A percentile compares a stretch with the other conserved stretches of the same genome.
phyloP scores from a whole-genome alignment of 2,888 invertebrate genomes.

The Cosmopolites sordidus region DNA sequence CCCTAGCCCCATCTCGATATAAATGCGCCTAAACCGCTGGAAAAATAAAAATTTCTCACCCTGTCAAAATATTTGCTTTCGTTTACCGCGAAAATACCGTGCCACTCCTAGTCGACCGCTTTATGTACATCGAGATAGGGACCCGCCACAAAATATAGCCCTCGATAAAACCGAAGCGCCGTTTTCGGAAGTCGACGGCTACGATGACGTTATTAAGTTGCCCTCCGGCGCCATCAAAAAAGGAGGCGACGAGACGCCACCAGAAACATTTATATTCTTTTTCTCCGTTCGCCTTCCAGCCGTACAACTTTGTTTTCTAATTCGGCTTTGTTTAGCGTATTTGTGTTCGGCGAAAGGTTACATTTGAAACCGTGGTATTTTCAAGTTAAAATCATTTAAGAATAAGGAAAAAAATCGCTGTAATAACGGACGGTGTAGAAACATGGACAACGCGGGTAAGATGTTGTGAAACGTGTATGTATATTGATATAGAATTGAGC shows the following conservation, averaged over 20 bases:
- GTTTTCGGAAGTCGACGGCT: constrained; percentile 38
- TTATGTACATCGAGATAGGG: constrained; percentile 14
- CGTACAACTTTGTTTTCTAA: constrained; percentile 16
- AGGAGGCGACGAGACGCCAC: constrained; percentile 39
- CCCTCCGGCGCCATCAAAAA: constrained; percentile 37
- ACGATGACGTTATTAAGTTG: constrained; percentile 42
- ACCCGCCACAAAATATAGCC: constrained; percentile 29
- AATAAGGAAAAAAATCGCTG: too few species aligned
- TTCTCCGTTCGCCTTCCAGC: too few species aligned
- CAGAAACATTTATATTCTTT: constrained; percentile 31
- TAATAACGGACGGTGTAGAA: too few species aligned
- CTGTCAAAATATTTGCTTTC: constrained; percentile 25
- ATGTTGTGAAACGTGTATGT: too few species aligned
- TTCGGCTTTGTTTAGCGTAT: constrained; percentile 15
- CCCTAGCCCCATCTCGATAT: constrained; percentile 9
- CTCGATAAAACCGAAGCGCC: constrained; percentile 30
- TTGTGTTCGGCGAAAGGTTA: not conserved
- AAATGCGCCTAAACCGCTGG: constrained; percentile 15
- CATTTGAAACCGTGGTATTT: too few species aligned
- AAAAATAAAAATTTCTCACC: constrained; percentile 20
- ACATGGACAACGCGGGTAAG: too few species aligned
- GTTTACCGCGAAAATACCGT: constrained; percentile 22
- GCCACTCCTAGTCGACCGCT: not conserved
- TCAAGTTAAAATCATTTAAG: too few species aligned
- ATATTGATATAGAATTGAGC: too few species aligned